Evolutionary conservation across 2,113 vertebrate species (phyloP), one percentile per base, ranked within the genome.

Genomic region (Phylloscopus trochilus): DNA sequence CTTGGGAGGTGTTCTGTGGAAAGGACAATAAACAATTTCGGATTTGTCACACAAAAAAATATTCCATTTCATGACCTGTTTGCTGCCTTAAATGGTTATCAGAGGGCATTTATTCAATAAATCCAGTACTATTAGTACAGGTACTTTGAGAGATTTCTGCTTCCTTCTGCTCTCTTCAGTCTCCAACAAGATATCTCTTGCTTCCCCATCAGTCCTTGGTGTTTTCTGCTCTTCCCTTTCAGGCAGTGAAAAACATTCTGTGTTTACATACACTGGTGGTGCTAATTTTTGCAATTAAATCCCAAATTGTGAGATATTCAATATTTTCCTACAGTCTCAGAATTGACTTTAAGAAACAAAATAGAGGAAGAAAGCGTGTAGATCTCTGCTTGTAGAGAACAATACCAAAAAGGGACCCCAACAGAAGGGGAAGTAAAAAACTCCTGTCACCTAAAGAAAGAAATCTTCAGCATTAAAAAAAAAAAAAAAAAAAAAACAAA

Each of bases 1-100:
- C 99, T 10, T 26, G 83, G 83, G 86, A 98, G 86, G 95, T 98
- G 73, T 98, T 97, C 99, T 99, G 93, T 46, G 83, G 60, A 70
- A 89, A 63, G 47, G 37, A 74, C 35, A 93, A 66, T 15, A 58
- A 89, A 33, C 58, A 78, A 41, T 47, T 14, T 35, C 17, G 16
- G 4, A 1, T 24, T 86, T 66, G 22, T n/a, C 43, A 67, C 21
- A 49, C 7, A 56, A 64, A 43, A 56, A 62, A 41, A 27, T 6
- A 27, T 0, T 60, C 6, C 1, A 5, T 62, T 83, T 62, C 47
- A 44, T 22, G 9, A 89, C 47, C 20, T 67, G 21, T 49, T 70
- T 77, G 16, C 23, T 80, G 26, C 39, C 41, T 69, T 69, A 49
- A 89, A 31, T 28, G 14, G 64, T n/a, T 37, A 76, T 17, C 49